These are phyloP conservation scores for Macrophya annulata DNA, from an alignment of 2,888 invertebrate species.

Conservation along the genomic window DNA sequence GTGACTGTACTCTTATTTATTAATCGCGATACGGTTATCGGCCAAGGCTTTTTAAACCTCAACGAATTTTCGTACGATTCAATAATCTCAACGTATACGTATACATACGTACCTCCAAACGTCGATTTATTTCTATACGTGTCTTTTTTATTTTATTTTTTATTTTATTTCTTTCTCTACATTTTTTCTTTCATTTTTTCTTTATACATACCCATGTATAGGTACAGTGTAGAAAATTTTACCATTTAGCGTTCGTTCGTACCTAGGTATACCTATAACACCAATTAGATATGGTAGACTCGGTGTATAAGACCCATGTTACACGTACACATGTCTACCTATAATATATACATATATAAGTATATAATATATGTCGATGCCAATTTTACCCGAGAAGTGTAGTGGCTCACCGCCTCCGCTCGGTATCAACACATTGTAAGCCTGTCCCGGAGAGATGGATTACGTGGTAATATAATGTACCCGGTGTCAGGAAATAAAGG, in stretches of 20 bases:
- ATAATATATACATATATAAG: not conserved
- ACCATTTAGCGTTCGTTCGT: not conserved
- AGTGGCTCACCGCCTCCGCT: conserved; percentile 31
- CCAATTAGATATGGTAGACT: not conserved
- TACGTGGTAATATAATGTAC: conserved; percentile 74
- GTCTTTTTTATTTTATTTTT: not conserved
- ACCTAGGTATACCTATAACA: too few species aligned
- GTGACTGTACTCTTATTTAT: conserved; percentile 73
- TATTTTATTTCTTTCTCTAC: not conserved
- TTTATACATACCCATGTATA: too few species aligned
- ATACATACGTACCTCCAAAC: too few species aligned
- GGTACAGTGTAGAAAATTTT: not conserved
- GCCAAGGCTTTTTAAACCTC: not conserved
- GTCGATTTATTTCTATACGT: not conserved
- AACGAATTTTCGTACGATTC: not conserved
- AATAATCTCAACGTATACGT: not conserved
- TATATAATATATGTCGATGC: conserved; percentile 16
- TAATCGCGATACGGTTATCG: conserved; percentile 61
- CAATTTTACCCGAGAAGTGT: conserved; percentile 44
- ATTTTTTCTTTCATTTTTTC: too few species aligned
- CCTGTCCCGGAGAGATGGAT: conserved; percentile 75
- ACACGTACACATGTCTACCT: not conserved
- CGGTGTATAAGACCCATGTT: not conserved
- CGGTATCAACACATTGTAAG: conserved; percentile 56
- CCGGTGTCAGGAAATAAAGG: conserved; percentile 75